These are phyloP conservation scores for Ophraella communa DNA, from an alignment of 2,888 invertebrate genomes.

Conservation along the genomic window DNA sequence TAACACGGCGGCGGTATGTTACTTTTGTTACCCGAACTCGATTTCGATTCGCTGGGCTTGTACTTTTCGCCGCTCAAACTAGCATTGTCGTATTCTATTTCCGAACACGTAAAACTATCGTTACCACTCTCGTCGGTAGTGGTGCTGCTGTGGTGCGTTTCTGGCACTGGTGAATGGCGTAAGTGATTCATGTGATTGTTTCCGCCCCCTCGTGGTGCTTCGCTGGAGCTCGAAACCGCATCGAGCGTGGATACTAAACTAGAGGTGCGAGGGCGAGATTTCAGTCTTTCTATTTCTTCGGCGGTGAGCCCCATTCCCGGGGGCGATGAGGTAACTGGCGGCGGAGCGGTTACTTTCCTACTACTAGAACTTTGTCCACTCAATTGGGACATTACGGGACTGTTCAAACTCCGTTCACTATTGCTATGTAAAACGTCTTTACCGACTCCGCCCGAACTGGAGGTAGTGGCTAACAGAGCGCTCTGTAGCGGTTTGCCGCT, in stretches of 20 bases:
- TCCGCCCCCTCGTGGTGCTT: conserved; percentile 74
- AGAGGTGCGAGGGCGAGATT: conserved; percentile 85
- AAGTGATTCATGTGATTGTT: conserved; percentile 73
- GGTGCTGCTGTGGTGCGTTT: conserved; percentile 77
- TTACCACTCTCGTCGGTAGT: conserved; percentile 93
- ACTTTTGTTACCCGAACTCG: conserved; percentile 62
- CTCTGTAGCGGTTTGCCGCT: conserved; percentile 92
- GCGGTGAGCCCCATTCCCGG: conserved; percentile 88
- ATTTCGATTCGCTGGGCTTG: conserved; percentile 56
- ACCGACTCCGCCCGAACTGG: conserved; percentile 81
- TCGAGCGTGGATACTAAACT: conserved; percentile 92
- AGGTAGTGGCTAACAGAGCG: conserved; percentile 86
- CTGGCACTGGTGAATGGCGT: conserved; percentile 72
- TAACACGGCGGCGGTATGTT: conserved; percentile 80
- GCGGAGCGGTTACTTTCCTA: conserved; percentile 74
- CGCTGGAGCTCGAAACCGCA: conserved; percentile 90
- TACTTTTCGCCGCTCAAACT: conserved; percentile 82
- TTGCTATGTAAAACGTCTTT: conserved; percentile 90
- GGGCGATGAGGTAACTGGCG: conserved; percentile 71
- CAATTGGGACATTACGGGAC: conserved; percentile 90
- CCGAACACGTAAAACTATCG: conserved; percentile 97
- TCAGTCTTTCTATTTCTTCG: conserved; percentile 91
- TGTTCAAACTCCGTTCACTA: conserved; percentile 89
- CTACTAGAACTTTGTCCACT: conserved; percentile 83
- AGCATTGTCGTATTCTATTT: conserved; percentile 95